Evolutionary conservation across 2,113 vertebrate genomes (phyloP).

Genomic region (Glaucidium brasilianum): DNA sequence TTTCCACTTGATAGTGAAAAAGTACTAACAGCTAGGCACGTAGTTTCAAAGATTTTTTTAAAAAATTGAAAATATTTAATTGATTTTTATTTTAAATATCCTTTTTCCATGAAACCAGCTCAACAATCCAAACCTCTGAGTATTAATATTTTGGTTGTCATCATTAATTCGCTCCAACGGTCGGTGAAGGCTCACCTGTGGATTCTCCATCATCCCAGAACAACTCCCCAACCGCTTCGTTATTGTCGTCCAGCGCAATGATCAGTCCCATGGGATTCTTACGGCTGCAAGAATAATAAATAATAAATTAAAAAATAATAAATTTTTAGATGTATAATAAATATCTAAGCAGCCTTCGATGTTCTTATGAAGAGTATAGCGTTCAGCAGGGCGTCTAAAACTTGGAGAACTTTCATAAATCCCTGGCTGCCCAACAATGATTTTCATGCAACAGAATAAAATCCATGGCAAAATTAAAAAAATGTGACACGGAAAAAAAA

Average conservation of each 20-base stretch:
- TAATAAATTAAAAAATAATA: background rate
- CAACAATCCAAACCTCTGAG: too few relatives aligned
- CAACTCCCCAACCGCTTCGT: conserved; percentile 80
- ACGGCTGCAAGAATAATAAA: conserved; percentile 69
- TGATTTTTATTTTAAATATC: too few relatives aligned
- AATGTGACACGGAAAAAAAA: background rate
- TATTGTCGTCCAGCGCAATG: conserved; percentile 80
- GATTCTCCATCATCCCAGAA: conserved; percentile 94
- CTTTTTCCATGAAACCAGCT: background rate
- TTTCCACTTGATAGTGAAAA: background rate
- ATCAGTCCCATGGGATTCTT: conserved; percentile 86
- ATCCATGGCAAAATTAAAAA: background rate
- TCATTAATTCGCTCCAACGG: background rate
- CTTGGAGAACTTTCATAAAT: too few relatives aligned
- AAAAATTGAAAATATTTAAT: background rate
- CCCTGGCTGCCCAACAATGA: background rate
- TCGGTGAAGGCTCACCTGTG: conserved; percentile 65
- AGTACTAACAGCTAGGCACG: background rate
- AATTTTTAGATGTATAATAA: background rate
- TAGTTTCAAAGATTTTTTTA: background rate
- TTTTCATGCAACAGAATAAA: background rate
- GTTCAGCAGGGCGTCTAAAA: background rate
- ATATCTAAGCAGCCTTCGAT: background rate
- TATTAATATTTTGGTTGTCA: background rate
- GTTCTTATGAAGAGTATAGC: background rate